Conservation (phyloP, 2,888 invertebrate species). For the Hirtodrosophila duncani region DNA sequence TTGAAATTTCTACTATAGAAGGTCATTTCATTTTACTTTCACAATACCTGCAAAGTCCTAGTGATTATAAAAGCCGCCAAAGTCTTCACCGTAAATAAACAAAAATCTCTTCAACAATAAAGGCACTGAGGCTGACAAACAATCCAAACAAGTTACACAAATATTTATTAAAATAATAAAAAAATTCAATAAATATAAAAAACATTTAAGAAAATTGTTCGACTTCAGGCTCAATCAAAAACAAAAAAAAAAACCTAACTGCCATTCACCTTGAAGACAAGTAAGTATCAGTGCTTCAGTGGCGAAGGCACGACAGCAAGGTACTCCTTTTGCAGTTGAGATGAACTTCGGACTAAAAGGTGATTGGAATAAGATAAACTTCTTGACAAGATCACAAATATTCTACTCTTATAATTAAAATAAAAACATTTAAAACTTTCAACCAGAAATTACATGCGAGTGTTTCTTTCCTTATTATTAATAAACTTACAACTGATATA, state of each 20-base stretch:
- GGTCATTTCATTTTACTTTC: slow-evolving; percentile 22
- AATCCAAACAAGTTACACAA: slow-evolving; percentile 29
- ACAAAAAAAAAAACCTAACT: slow-evolving; percentile 18
- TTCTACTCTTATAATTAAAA: no score
- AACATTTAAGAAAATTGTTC: slow-evolving; percentile 56
- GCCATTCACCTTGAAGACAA: slow-evolving; percentile 33
- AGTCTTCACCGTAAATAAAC: slow-evolving; percentile 12
- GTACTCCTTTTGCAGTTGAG: no score
- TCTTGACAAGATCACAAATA: no score
- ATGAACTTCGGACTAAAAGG: no score
- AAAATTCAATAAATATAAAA: slow-evolving; percentile 56
- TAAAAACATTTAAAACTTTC: no score
- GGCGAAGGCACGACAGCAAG: no score
- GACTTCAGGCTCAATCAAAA: slow-evolving; percentile 56
- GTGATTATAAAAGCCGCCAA: slow-evolving; percentile 14
- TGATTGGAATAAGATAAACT: slow-evolving; percentile 13
- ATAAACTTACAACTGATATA: no score
- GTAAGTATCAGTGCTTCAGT: no score
- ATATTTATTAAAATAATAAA: slow-evolving; percentile 53
- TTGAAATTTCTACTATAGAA: slow-evolving; percentile 3
- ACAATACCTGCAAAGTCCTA: slow-evolving; percentile 17
- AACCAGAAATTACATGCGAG: no score
- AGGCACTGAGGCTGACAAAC: slow-evolving; percentile 25
- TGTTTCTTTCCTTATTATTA: no score
- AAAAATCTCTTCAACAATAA: slow-evolving; percentile 30